Base-by-base conservation (phyloP, 2,888 invertebrate species). In the Liodrosophila aerea region DNA sequence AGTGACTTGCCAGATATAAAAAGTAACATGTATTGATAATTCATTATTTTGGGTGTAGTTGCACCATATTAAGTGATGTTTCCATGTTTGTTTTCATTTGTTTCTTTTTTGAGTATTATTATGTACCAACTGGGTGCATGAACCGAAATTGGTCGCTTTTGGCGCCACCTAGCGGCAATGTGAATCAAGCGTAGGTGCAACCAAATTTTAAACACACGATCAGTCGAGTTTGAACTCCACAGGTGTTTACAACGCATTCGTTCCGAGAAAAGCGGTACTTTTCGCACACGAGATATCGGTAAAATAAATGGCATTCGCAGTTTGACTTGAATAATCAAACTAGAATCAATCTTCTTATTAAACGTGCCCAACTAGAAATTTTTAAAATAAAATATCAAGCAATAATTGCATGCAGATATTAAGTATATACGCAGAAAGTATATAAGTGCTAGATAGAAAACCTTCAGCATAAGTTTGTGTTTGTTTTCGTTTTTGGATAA, bases 211-310 rank as follows among this genome's bases (percentile, higher is more conserved):
- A n/a, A n/a, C n/a, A n/a, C n/a, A n/a, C 60, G 60, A 63, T 67
- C 86, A 81, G 81, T 86, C 70, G 67, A 53, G 64, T 74, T 86
- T 57, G 49, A 84, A 80, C 74, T 77, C 71, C 82, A 85, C 82
- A 82, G 82, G 82, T 86, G 82, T 86, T 85, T 64, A 44, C 5
- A 71, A 66, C 74, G 52, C 41, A 54, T 40, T 53, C 54, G 68
- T 40, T 64, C 51, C 57, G 64, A 64, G 59, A 52, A 39, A 57
- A 59, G 56, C 64, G 73, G 73, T 37, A 41, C 29, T 11, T 62
- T 31, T 45, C 61, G 63, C 45, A 61, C 36, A 64, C 73, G 73
- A 73, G 36, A 76, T 27, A 59, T 73, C 73, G 76, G 76, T 67
- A 73, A 69, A 22, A 39, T 31, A 50, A 15, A 69, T 18, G 22